phyloP scores from a whole-genome alignment of 2,113 vertebrate genomes.

The Ifrita kowaldi region DNA sequence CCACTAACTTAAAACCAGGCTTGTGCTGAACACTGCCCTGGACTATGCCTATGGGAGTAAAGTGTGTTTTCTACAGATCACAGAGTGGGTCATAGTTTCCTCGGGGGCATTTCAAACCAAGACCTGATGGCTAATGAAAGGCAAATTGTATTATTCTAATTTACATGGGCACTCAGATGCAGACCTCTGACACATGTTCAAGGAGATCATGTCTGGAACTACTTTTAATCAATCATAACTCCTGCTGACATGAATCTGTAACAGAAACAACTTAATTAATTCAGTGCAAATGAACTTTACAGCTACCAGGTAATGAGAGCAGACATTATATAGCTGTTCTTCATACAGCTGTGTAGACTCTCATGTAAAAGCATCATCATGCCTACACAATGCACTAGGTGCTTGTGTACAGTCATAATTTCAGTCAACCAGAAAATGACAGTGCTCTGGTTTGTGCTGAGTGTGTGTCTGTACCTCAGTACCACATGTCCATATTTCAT shows the following conservation, averaged over 20 bases:
- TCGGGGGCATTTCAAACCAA: background rate
- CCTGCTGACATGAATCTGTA: background rate
- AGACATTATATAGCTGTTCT: background rate
- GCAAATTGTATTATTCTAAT: conserved; percentile 18
- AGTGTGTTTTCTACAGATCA: conserved; percentile 22
- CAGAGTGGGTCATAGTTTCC: conserved; percentile 25
- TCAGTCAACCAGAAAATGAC: background rate
- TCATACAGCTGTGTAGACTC: background rate
- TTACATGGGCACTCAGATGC: conserved; percentile 29
- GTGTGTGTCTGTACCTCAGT: background rate
- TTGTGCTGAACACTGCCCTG: background rate
- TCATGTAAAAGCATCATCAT: background rate
- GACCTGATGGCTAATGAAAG: conserved; percentile 48
- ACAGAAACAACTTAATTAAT: conserved; percentile 32
- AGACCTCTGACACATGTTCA: conserved; percentile 35
- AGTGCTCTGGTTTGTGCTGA: background rate
- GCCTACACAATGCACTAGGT: background rate
- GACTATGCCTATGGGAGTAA: background rate
- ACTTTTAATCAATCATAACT: conserved; percentile 47
- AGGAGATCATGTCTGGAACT: conserved; percentile 35
- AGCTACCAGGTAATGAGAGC: background rate
- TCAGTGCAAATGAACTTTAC: conserved; percentile 34
- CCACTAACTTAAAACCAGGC: background rate
- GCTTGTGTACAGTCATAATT: background rate
- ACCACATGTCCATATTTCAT: background rate